These are phyloP conservation scores for Formica selysi DNA, from an alignment of 1,140 invertebrate species.

Conservation along the genomic window DNA sequence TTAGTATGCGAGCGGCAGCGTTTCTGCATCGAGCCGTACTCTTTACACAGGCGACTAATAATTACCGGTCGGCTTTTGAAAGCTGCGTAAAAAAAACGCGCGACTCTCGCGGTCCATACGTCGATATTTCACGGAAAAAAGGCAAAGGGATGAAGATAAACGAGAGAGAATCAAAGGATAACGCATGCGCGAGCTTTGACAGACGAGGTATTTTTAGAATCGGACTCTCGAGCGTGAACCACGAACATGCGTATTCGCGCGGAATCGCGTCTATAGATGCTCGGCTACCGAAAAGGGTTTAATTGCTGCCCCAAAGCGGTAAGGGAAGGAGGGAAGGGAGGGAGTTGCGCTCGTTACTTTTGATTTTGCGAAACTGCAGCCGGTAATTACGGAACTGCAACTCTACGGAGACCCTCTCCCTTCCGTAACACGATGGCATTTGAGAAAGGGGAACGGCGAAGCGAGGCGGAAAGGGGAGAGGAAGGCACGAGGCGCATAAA, in stretches of 20 bases:
- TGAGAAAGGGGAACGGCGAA: neutral
- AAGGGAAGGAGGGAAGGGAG: neutral
- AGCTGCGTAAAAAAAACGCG: constrained; percentile 7
- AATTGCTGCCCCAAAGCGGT: constrained; percentile 56
- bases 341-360: constrained; percentile 56
- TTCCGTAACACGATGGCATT: constrained; percentile 32
- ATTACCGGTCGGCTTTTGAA: constrained; percentile 37
- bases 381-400: constrained; percentile 60
- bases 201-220: constrained; percentile 49
- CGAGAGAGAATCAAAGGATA: constrained; percentile 50
- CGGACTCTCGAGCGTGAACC: constrained; percentile 15
- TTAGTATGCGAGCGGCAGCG: constrained; percentile 39
- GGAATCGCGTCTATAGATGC: constrained; percentile 42
- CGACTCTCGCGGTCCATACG: constrained; percentile 7
- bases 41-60: constrained; percentile 25
- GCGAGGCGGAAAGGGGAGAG: neutral
- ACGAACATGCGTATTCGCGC: constrained; percentile 35
- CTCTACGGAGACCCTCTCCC: constrained; percentile 11
- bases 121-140: constrained; percentile 41
- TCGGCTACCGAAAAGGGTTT: constrained; percentile 49
- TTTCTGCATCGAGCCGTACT: constrained; percentile 20
- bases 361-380: constrained; percentile 60
- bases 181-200: constrained; percentile 53
- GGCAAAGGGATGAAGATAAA: constrained; percentile 19
- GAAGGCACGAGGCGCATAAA: constrained; percentile 29